phyloP scores from a whole-genome alignment of 2,113 vertebrate genomes.

The Thryonomys swinderianus region DNA sequence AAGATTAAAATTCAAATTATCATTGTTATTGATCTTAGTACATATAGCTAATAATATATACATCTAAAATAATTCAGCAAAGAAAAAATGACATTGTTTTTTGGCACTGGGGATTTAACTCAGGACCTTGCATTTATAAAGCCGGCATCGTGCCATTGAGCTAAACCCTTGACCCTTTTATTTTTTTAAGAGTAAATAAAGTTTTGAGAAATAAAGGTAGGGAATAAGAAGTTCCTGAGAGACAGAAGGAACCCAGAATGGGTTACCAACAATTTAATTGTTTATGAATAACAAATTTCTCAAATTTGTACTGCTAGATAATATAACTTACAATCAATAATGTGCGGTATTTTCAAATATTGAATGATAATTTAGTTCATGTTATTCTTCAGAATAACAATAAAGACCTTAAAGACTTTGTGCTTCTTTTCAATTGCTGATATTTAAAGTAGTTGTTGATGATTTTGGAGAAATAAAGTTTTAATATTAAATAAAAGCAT shows the following conservation, averaged over 20 bases:
- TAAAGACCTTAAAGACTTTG: neutral
- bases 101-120: too few species aligned
- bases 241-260: too few species aligned
- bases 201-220: too few species aligned
- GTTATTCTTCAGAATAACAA: neutral
- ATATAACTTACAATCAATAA: neutral
- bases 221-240: too few species aligned
- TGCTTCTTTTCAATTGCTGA: conserved; percentile 10
- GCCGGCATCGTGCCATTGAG: too few species aligned
- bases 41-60: neutral
- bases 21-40: neutral
- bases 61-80: neutral
- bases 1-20: neutral
- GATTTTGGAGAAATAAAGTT: neutral
- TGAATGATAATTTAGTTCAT: neutral
- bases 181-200: too few species aligned
- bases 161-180: too few species aligned
- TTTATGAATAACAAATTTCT: neutral
- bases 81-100: neutral
- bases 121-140: too few species aligned
- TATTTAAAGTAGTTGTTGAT: conserved; percentile 41
- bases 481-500: conserved; percentile 38
- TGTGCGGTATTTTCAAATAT: neutral
- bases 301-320: neutral
- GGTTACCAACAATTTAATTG: neutral